A percentile compares a stretch with the other conserved stretches of the same genome.
phyloP scores from a whole-genome alignment of 2,888 invertebrate species.

The Andricus quercusramuli region DNA sequence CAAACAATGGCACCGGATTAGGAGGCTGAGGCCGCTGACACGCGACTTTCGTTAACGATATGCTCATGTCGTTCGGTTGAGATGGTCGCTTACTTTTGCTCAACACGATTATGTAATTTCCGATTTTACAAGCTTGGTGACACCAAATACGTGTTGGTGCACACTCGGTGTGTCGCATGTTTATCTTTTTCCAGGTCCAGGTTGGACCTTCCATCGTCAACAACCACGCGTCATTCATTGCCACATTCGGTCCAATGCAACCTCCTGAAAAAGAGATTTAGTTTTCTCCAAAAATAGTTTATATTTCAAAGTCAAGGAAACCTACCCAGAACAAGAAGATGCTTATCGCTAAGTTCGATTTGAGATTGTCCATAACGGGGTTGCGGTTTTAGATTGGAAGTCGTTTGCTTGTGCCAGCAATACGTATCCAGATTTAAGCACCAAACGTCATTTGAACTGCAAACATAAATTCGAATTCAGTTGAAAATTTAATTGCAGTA shows the following conservation, averaged over 20 bases:
- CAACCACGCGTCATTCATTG: constrained; percentile 95
- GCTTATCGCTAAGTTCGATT: constrained; percentile 87
- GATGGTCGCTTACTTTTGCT: constrained; percentile 73
- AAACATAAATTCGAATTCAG: not conserved
- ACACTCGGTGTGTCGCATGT: constrained; percentile 88
- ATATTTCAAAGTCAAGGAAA: not conserved
- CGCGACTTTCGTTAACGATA: constrained; percentile 66
- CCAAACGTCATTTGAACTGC: constrained; percentile 91
- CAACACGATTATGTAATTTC: constrained; percentile 88
- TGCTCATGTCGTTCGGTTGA: constrained; percentile 71
- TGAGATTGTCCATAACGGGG: constrained; percentile 97
- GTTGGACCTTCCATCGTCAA: constrained; percentile 86
- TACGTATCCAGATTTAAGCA: constrained; percentile 88
- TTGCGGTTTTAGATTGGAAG: constrained; percentile 85
- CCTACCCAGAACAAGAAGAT: constrained; percentile 87
- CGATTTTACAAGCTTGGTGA: constrained; percentile 93
- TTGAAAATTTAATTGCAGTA: no score
- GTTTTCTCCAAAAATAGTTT: no score
- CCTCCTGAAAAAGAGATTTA: constrained; percentile 81
- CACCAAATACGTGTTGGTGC: constrained; percentile 95
- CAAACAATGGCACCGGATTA: constrained; percentile 45
- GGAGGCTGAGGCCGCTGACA: constrained; percentile 62
- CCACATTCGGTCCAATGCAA: constrained; percentile 91
- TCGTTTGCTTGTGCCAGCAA: constrained; percentile 88
- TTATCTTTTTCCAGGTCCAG: constrained; percentile 89